Evolutionary conservation across 2,888 invertebrate species (phyloP).

Genomic region (Cheilosia impressa): DNA sequence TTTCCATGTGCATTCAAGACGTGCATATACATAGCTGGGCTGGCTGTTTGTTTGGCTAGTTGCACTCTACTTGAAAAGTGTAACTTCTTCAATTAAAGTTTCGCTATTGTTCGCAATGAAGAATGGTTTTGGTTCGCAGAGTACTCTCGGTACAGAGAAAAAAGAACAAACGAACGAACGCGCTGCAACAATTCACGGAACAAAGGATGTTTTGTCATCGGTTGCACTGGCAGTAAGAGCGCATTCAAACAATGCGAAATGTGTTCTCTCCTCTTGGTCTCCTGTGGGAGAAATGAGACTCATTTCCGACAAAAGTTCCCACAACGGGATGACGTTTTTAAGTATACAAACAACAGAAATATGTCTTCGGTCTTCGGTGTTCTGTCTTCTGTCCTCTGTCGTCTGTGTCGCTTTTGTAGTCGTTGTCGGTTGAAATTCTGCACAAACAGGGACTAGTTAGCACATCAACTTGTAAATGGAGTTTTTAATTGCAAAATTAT

Average conservation of each 20-base stretch:
- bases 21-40: not conserved
- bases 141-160: not conserved
- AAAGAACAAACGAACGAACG: constrained; percentile 52
- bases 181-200: constrained; percentile 54
- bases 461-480: constrained; percentile 13
- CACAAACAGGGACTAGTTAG: constrained; percentile 42
- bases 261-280: constrained; percentile 33
- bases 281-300: constrained; percentile 64
- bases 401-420: constrained; percentile 14
- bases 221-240: constrained; percentile 60
- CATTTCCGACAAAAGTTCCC: constrained; percentile 62
- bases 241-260: constrained; percentile 66
- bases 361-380: constrained; percentile 49
- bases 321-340: constrained; percentile 57
- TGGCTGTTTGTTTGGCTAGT: constrained; percentile 72
- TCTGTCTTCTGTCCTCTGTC: constrained; percentile 38
- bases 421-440: constrained; percentile 33
- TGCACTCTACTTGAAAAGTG: constrained; percentile 72
- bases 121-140: constrained; percentile 40
- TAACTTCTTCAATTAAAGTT: constrained; percentile 76
- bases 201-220: constrained; percentile 71
- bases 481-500: constrained; percentile 26
- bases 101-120: constrained; percentile 70
- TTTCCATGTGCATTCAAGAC: not conserved
- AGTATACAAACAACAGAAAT: constrained; percentile 55